Evolutionary conservation across 2,888 invertebrate genomes (phyloP).

Genomic region (Arrhopalites spinosus): DNA sequence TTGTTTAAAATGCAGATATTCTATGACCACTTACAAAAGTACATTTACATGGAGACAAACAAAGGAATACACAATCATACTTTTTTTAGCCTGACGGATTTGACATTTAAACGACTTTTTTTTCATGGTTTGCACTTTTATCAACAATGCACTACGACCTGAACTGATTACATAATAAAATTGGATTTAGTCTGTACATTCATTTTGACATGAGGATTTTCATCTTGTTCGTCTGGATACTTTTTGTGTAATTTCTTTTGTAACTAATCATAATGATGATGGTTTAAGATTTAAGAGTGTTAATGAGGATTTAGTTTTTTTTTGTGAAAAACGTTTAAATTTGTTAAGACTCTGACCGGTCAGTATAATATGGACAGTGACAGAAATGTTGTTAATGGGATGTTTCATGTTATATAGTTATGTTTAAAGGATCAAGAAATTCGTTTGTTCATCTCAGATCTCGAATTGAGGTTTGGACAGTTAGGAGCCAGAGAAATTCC

Average conservation of each 20-base stretch:
- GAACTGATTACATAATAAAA: constrained; percentile 30
- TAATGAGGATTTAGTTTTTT: constrained; percentile 31
- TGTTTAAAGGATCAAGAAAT: neutral
- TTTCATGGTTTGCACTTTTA: too few species aligned
- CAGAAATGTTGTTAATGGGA: neutral
- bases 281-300: constrained; percentile 28
- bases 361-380: neutral
- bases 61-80: too few species aligned
- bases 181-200: constrained; percentile 34
- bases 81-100: too few species aligned
- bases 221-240: too few species aligned
- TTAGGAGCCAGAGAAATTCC: neutral
- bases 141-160: neutral
- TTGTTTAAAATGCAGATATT: too few species aligned
- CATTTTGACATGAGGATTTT: neutral
- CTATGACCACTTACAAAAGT: too few species aligned
- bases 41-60: too few species aligned
- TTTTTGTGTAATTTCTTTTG: too few species aligned
- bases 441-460: neutral
- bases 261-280: constrained; percentile 17
- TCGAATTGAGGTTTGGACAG: neutral
- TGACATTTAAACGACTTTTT: too few species aligned
- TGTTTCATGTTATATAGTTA: neutral
- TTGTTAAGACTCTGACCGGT: constrained; percentile 10
- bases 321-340: neutral